phyloP scores from a whole-genome alignment of 1,140 invertebrate genomes.

The Lasaia peninsularis region DNA sequence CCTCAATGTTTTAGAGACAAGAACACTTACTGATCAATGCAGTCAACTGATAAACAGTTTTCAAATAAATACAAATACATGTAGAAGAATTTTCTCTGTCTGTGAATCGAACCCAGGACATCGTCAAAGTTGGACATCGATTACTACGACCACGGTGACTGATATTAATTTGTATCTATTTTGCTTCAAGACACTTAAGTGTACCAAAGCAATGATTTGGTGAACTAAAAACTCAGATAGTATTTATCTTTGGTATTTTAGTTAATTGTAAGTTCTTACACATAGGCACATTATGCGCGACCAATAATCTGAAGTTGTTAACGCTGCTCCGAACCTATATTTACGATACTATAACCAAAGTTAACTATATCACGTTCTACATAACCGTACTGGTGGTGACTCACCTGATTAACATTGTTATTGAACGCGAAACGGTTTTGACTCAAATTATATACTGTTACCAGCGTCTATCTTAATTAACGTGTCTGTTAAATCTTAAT shows the following conservation, averaged over 20 bases:
- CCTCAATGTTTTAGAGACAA: no score
- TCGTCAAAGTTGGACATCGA: no score
- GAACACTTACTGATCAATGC: no score
- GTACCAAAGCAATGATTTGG: not conserved
- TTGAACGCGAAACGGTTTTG: conserved; percentile 65
- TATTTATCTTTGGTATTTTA: conserved; percentile 11
- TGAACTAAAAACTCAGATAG: not conserved
- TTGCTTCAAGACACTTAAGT: not conserved
- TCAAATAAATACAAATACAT: no score
- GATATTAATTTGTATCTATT: no score
- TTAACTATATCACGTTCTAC: conserved; percentile 60
- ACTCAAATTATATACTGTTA: conserved; percentile 69
- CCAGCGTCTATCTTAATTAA: conserved; percentile 62
- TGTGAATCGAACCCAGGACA: no score
- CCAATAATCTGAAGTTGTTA: conserved; percentile 15
- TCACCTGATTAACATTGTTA: conserved; percentile 59
- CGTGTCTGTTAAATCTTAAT: conserved; percentile 61
- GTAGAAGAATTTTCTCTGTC: no score
- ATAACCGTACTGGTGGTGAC: conserved; percentile 43
- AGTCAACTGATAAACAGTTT: no score
- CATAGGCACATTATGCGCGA: not conserved
- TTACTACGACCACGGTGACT: no score
- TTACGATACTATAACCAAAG: conserved; percentile 47
- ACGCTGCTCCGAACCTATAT: conserved; percentile 16
- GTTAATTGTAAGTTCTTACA: not conserved